Base-by-base conservation (phyloP, 37 sponge, comb jelly and placozoan genomes). In the Spongilla lacustris region DNA sequence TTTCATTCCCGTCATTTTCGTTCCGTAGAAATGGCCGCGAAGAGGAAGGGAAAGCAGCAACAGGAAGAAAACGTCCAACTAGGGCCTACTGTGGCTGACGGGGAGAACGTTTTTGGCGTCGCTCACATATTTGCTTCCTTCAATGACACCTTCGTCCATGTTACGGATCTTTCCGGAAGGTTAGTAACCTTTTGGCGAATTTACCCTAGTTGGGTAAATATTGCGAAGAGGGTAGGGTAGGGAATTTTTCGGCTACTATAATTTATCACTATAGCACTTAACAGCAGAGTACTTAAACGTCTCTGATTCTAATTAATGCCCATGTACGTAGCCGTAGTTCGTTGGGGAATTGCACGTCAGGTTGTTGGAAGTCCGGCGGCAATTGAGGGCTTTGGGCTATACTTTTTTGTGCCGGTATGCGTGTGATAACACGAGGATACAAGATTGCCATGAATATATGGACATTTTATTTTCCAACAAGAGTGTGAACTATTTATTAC, bases 81-180 rank as follows among this genome's bases (percentile, higher is more conserved):
- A 36, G 99, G 98, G 3, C 98, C 98, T 5, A 88, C 87, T 24
- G 99, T 95, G 36, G 93, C 89, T 6, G 98, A 95, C 36, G 99
- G 97, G 11, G 98, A 99, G 79, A 77, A 92, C 28, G 99, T 99
- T 25, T 99, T 99, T 86, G 99, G 98, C 31, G 99, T 99, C 4
- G 96, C 95, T 50, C 99, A 99, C 93, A 99, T 99, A 22, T 99
- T 99, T 87, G 99, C 99, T 49, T 97, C 97, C 0, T 99, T 99
- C 87, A 99, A 99, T 73, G 99, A 99, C 86, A 99, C 99, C 36
- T 99, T 99, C 81, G 99, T 99, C 0, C 99, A 99, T 78, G 88
- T 99, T 35, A 99, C 99, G 29, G 99, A 99, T 75, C 90, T 99
- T 46, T 99, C 99, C 12, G 99, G 99, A 84, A 86, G 86, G 97